Percentiles rank a stretch among this genome's conserved stretches.
Conservation (phyloP, 2,888 invertebrate species). For the Frankliniella intonsa region DNA sequence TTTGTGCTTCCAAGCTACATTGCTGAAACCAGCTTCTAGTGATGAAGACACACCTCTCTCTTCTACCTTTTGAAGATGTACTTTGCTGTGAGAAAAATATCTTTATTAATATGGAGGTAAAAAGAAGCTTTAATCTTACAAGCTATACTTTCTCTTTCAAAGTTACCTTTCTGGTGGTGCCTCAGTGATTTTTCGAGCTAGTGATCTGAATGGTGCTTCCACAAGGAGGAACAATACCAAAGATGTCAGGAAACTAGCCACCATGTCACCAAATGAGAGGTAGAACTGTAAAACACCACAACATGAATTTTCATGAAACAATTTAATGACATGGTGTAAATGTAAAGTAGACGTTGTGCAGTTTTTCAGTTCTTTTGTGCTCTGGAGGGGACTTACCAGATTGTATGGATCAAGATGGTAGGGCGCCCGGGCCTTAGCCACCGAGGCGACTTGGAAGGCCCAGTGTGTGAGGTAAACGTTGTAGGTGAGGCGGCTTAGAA, state of each 20-base stretch:
- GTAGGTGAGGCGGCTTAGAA: constrained; percentile 56
- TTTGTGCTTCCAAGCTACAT: background rate
- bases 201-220: constrained; percentile 54
- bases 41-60: background rate
- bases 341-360: too few species aligned
- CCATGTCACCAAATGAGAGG: constrained; percentile 49
- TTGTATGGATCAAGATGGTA: constrained; percentile 45
- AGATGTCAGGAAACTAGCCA: constrained; percentile 49
- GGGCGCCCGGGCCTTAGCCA: constrained; percentile 51
- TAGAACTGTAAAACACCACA: constrained; percentile 46
- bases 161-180: constrained; percentile 13
- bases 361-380: too few species aligned
- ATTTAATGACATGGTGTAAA: background rate
- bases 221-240: constrained; percentile 52
- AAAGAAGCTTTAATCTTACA: background rate
- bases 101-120: background rate
- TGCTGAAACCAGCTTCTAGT: background rate
- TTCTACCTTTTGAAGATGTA: background rate
- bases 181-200: constrained; percentile 42
- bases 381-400: constrained; percentile 43
- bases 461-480: constrained; percentile 57
- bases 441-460: constrained; percentile 50
- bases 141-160: background rate
- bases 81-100: background rate
- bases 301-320: constrained; percentile 35